Evolutionary conservation across 1,140 invertebrate genomes (phyloP), one percentile per base, ranked within the genome.

Genomic region (Brachionus sp.): DNA sequence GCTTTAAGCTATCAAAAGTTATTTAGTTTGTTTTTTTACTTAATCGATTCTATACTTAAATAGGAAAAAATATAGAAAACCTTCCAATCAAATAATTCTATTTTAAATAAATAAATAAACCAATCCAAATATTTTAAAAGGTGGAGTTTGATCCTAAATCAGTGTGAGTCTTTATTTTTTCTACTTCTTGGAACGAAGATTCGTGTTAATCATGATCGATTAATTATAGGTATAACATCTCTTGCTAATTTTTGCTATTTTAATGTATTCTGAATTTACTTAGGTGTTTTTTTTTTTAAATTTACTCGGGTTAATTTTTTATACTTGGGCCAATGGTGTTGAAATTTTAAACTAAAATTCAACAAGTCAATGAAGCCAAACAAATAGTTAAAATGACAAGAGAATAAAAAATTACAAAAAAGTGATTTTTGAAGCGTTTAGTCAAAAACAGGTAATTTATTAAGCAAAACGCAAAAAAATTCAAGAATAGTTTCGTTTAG

Each of bases 341-440:
- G 7, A 68, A 16, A 37, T 68, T 68, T 68, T 16, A 68, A 13
- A 23, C 64, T 68, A 9, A 1, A 9, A 68, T 12, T 68, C 35
- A 68, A 29, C 5, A 9, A 68, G 25, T 68, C 35, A 68, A 29
- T 33, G 25, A 68, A 68, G 64, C 64, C 29, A 68, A 68, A 68
- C 9, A 75, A 33, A 50, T 35, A 39, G 19, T 25, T 75, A 37
- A 73, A 73, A 19, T 13, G 25, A 75, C 25, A 42, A 25, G 19
- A 19, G 25, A 75, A 44, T 12, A 75, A 46, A 39, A 75, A 75
- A 75, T 46, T 25, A 29, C 0, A 19, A 46, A 46, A 75, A 75
- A 75, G 70, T 75, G 42, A 75, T 75, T 46, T 29, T 29, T 75
- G 70, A 50, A 75, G 70, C 70, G 70, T 75, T 75, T 75, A 70